Evolutionary conservation across 2,113 vertebrate genomes (phyloP), one percentile per base, ranked within the genome.

Genomic region (Rhizomys pruinosus): DNA sequence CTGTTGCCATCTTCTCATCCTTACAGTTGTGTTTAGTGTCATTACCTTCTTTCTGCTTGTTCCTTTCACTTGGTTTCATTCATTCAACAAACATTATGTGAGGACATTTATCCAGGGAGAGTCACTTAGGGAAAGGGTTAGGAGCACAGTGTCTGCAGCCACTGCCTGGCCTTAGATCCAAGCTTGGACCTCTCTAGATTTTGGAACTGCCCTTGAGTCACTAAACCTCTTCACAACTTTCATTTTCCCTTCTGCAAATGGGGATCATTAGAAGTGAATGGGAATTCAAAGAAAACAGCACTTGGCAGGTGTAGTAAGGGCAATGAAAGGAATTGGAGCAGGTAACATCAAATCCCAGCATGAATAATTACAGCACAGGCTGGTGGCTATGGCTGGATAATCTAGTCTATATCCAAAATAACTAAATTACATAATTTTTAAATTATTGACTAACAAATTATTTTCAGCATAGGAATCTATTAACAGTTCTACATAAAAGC

Each of bases 231-330:
- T 73, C 39, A 15, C 25, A 13, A 32, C n/a, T 73, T 92, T 96
- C 69, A 10, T 16, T 95, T 96, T 77, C 89, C 80, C 55, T 76
- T 27, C 86, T 37, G 80, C 68, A 91, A 96, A 93, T 92, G 25
- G 57, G 25, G 15, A 42, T 73, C 3, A 0, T 29, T 63, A 94
- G 84, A 71, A 17, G 39, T 79, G 63, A 37, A 0, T 13, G 10
- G 76, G 16, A 27, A 34, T 74, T 92, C 17, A 82, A 64, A 55
- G 84, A 52, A 44, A 55, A 68, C 7, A 71, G 64, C 47, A 7
- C 4, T 3, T 1, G 7, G 82, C 12, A 76, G n/a, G 13, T 34
- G 2, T 9, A 55, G 29, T 76, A 79, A 90, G 16, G 74, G 17
- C 25, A 74, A 29, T 42, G 61, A 27, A 90, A 80, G 61, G 19